Conservation (phyloP, 1,140 invertebrate genomes). For the Pseudomyrmex concolor region DNA sequence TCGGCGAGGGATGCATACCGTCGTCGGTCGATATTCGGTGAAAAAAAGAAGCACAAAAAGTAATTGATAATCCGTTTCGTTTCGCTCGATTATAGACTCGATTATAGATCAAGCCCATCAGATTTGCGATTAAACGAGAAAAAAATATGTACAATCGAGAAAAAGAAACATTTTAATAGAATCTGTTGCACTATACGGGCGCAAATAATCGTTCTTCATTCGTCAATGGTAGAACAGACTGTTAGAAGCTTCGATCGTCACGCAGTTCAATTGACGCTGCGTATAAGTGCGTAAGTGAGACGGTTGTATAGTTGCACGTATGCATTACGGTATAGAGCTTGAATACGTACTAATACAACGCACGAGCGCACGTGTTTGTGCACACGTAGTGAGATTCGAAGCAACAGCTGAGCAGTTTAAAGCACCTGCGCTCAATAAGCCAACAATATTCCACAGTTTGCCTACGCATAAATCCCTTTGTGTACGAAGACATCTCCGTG, state of each 20-base stretch:
- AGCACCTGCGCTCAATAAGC: slow-evolving; percentile 81
- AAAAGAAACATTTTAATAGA: slow-evolving; percentile 30
- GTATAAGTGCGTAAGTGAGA: slow-evolving; percentile 74
- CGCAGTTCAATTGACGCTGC: slow-evolving; percentile 71
- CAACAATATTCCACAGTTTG: slow-evolving; percentile 74
- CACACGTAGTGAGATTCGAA: slow-evolving; percentile 74
- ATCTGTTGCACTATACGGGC: background rate
- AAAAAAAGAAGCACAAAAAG: slow-evolving; percentile 48
- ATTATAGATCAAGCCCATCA: slow-evolving; percentile 47
- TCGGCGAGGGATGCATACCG: slow-evolving; percentile 31
- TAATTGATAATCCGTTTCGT: slow-evolving; percentile 64
- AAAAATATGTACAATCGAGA: background rate
- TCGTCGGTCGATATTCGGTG: slow-evolving; percentile 63
- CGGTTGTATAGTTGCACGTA: slow-evolving; percentile 68
- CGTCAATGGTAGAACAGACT: slow-evolving; percentile 32
- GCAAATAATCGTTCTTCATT: slow-evolving; percentile 60
- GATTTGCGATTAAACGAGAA: background rate
- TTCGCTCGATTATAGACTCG: slow-evolving; percentile 41
- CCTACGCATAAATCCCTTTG: slow-evolving; percentile 67
- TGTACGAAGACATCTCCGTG: slow-evolving; percentile 62
- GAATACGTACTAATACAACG: slow-evolving; percentile 62
- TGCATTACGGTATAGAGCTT: slow-evolving; percentile 34
- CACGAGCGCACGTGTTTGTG: slow-evolving; percentile 37
- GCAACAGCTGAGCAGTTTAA: slow-evolving; percentile 83
- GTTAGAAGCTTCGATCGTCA: slow-evolving; percentile 65